Evolutionary conservation across 2,113 vertebrate species (phyloP).

Genomic region (Urocolius indicus): DNA sequence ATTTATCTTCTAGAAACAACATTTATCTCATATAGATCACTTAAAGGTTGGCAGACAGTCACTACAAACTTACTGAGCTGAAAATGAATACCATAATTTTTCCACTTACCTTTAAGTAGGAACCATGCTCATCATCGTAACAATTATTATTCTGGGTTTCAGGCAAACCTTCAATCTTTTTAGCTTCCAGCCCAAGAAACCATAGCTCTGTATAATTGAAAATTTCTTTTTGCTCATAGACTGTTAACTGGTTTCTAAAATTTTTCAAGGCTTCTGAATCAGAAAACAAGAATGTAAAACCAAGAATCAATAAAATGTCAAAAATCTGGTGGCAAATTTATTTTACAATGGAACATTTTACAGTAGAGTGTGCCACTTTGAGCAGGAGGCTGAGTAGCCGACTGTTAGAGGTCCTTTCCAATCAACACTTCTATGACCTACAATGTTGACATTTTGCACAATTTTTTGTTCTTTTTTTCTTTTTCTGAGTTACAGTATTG

Average conservation of each 20-base stretch:
- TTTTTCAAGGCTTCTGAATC: conserved; percentile 88
- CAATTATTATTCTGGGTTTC: conserved; percentile 83
- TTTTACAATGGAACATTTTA: conserved; percentile 6
- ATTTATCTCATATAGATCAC: neutral
- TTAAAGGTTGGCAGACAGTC: neutral
- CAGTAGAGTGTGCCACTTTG: neutral
- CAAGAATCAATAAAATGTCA: neutral
- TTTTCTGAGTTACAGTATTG: neutral
- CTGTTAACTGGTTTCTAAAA: conserved; percentile 87
- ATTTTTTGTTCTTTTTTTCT: neutral
- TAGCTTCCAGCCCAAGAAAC: conserved; percentile 90
- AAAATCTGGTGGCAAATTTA: neutral
- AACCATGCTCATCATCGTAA: conserved; percentile 92
- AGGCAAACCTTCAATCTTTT: conserved; percentile 85
- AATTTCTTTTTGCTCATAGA: conserved; percentile 91
- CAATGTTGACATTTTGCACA: neutral
- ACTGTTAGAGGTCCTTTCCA: neutral
- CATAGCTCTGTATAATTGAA: conserved; percentile 90
- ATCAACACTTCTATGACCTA: neutral
- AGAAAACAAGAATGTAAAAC: conserved; percentile 38
- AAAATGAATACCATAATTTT: neutral
- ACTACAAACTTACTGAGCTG: neutral
- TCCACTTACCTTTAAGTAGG: conserved; percentile 87
- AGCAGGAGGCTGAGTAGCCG: neutral
- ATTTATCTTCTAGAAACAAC: neutral